Conservation (phyloP, 2,113 vertebrate genomes). For the Andinoacara biseriatus region DNA sequence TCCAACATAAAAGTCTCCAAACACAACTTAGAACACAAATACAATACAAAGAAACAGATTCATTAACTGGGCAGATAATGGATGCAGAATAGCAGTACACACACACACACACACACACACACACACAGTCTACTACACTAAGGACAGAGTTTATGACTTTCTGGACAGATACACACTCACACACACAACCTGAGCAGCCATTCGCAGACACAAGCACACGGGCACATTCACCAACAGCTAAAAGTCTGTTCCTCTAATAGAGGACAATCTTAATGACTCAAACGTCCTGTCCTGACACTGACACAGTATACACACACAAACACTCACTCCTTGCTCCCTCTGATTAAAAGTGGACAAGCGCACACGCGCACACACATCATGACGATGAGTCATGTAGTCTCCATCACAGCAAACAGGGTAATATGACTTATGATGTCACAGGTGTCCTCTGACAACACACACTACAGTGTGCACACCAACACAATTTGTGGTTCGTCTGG, state of each 20-base stretch:
- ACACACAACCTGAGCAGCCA: neutral
- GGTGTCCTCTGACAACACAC: slow-evolving; percentile 13
- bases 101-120: neutral
- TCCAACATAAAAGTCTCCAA: neutral
- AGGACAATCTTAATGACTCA: slow-evolving; percentile 69
- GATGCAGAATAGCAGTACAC: neutral
- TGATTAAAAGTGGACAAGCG: slow-evolving; percentile 14
- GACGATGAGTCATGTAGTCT: slow-evolving; percentile 51
- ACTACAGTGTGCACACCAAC: no score
- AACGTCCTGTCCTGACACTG: slow-evolving; percentile 51
- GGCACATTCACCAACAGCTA: neutral
- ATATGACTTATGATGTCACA: slow-evolving; percentile 7
- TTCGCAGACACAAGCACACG: neutral
- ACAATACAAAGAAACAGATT: neutral
- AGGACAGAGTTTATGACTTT: slow-evolving; percentile 18
- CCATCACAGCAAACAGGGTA: slow-evolving; percentile 31
- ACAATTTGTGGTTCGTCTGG: neutral
- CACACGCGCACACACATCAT: slow-evolving; percentile 18
- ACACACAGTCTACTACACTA: neutral
- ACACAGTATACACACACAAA: slow-evolving; percentile 27
- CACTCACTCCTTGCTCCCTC: slow-evolving; percentile 12
- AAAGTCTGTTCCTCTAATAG: slow-evolving; percentile 25
- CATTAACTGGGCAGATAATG: neutral
- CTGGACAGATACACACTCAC: slow-evolving; percentile 1
- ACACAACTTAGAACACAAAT: neutral